A percentile compares a stretch with the other conserved stretches of the same genome.
Evolutionary conservation across 2,113 vertebrate species (phyloP).

Genomic region (Scomber colias): DNA sequence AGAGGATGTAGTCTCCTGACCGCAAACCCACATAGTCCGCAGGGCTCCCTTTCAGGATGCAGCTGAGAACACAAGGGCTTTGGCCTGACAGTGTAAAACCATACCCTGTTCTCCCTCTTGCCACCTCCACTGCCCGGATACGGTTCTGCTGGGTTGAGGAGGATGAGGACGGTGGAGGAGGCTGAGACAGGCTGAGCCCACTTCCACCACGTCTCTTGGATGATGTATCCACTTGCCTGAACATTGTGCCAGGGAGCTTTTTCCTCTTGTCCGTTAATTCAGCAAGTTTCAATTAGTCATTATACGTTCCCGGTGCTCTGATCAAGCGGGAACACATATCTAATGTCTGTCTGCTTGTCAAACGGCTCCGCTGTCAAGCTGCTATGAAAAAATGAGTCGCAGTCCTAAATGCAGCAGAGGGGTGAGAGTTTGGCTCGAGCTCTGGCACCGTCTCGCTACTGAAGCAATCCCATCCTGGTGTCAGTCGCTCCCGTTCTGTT

Average conservation of each 20-base stretch:
- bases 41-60: constrained; percentile 94
- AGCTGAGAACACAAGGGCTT: constrained; percentile 93
- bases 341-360: constrained; percentile 13
- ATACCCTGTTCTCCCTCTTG: constrained; percentile 93
- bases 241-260: constrained; percentile 84
- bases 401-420: constrained; percentile 69
- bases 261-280: constrained; percentile 55
- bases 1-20: constrained; percentile 93
- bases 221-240: constrained; percentile 85
- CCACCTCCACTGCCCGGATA: constrained; percentile 92
- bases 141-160: constrained; percentile 73
- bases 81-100: constrained; percentile 96
- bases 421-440: constrained; percentile 70
- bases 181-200: constrained; percentile 54
- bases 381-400: constrained; percentile 61
- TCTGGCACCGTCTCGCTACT: constrained; percentile 38
- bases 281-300: constrained; percentile 49
- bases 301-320: neutral
- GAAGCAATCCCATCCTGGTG: constrained; percentile 62
- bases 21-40: constrained; percentile 94
- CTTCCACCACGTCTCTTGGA: constrained; percentile 74
- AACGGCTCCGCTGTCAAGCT: constrained; percentile 42
- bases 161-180: constrained; percentile 16
- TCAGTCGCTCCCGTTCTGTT: constrained; percentile 37
- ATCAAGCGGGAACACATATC: constrained; percentile 28